A percentile compares a stretch with the other conserved stretches of the same genome.
These are phyloP conservation scores for Drosophila sp. DNA, from an alignment of 1,140 invertebrate species.

Conservation along the genomic window DNA sequence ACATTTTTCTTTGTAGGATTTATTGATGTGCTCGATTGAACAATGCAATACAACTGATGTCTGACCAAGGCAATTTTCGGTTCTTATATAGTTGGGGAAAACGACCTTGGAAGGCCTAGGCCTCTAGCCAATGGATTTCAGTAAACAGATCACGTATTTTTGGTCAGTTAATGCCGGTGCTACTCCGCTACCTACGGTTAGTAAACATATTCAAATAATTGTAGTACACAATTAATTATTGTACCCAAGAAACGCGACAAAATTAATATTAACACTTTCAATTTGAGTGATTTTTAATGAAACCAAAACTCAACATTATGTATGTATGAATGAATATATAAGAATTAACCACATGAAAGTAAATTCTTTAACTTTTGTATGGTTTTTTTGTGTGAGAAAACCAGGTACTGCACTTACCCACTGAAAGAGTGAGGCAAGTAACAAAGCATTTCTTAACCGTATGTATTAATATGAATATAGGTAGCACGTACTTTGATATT, in stretches of 20 bases:
- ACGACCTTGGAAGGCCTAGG: constrained; percentile 47
- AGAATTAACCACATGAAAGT: too few relatives aligned
- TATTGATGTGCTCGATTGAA: constrained; percentile 45
- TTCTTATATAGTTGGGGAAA: constrained; percentile 46
- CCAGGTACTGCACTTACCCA: too few relatives aligned
- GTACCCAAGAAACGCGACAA: too few relatives aligned
- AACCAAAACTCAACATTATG: too few relatives aligned
- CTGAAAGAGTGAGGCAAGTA: too few relatives aligned
- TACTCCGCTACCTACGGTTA: not conserved
- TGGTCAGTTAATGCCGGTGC: constrained; percentile 18
- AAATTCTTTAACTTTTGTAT: too few relatives aligned
- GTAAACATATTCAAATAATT: not conserved
- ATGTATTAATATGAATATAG: not conserved
- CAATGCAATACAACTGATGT: constrained; percentile 68
- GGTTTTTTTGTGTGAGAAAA: too few relatives aligned
- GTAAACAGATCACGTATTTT: constrained; percentile 49
- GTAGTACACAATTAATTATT: too few relatives aligned
- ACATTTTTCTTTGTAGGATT: constrained; percentile 61
- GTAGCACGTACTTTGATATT: too few relatives aligned
- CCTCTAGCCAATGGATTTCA: constrained; percentile 26
- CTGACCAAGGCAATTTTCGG: not conserved
- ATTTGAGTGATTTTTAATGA: too few relatives aligned
- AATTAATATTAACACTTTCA: too few relatives aligned
- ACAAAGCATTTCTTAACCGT: not conserved
- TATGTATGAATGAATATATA: too few relatives aligned